Evolutionary conservation across 2,113 vertebrate species (phyloP).

Genomic region (Pholis gunnellus): DNA sequence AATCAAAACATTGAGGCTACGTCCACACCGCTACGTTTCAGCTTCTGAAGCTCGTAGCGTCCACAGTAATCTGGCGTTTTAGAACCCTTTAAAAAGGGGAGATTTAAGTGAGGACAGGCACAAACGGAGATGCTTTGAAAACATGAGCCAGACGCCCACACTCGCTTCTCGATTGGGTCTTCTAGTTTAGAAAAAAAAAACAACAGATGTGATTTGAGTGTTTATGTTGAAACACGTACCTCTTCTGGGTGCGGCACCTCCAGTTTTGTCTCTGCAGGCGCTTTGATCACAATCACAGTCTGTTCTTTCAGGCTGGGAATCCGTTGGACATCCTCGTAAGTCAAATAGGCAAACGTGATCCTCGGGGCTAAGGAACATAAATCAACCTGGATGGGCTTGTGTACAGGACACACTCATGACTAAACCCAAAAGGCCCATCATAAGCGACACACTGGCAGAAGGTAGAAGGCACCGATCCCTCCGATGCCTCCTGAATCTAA

Average conservation of each 20-base stretch:
- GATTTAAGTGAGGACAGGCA: too few relatives aligned
- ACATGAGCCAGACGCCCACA: too few relatives aligned
- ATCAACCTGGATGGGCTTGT: not conserved
- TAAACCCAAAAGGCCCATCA: not conserved
- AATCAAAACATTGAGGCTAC: not conserved
- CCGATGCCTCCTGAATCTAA: not conserved
- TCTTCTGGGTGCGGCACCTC: conserved; percentile 94
- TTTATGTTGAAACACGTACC: conserved; percentile 79
- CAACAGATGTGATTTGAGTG: not conserved
- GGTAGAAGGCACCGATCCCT: not conserved
- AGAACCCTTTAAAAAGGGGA: too few relatives aligned
- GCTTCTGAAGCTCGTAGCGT: too few relatives aligned
- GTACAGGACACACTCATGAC: not conserved
- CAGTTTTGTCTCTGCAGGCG: conserved; percentile 93
- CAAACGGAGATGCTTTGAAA: too few relatives aligned
- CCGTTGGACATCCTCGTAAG: conserved; percentile 91
- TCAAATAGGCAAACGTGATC: conserved; percentile 93
- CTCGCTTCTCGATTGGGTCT: too few relatives aligned
- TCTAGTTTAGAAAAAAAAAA: not conserved
- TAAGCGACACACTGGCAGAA: not conserved
- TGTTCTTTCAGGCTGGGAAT: conserved; percentile 93
- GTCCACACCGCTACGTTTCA: too few relatives aligned
- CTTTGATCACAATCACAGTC: conserved; percentile 97
- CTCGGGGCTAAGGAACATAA: conserved; percentile 81
- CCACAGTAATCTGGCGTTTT: too few relatives aligned